Percentiles rank a stretch among this genome's conserved stretches.
Conservation (phyloP, 2,113 vertebrate genomes). For the Leucopsar rothschildi region DNA sequence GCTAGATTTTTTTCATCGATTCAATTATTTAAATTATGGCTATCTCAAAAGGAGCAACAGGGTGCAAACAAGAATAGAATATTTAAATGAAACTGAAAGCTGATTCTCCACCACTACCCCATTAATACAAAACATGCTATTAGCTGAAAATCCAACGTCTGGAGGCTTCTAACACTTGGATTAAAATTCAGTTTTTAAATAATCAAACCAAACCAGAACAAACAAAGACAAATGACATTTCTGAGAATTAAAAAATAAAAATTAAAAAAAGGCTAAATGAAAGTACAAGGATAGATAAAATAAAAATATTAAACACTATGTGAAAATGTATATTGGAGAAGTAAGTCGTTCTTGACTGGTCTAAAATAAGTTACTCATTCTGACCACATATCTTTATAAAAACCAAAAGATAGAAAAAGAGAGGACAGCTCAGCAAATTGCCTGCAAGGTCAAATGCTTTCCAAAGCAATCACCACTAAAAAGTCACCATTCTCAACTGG, state of each 20-base stretch:
- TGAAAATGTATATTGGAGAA: neutral
- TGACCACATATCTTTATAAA: neutral
- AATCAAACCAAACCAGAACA: slow-evolving; percentile 6
- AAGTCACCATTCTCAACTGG: neutral
- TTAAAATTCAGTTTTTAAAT: slow-evolving; percentile 52
- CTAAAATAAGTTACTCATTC: neutral
- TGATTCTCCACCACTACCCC: neutral
- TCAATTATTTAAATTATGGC: slow-evolving; percentile 74
- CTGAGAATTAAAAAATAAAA: neutral
- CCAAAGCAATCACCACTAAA: neutral
- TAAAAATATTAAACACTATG: neutral
- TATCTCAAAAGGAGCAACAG: slow-evolving; percentile 59
- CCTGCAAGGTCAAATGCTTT: neutral
- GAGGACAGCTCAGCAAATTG: neutral
- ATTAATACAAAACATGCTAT: slow-evolving; percentile 19
- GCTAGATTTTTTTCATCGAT: slow-evolving; percentile 56
- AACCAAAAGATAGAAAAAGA: neutral
- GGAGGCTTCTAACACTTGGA: neutral
- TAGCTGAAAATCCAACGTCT: slow-evolving; percentile 20
- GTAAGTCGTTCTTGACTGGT: neutral
- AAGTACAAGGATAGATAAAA: neutral
- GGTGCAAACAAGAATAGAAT: slow-evolving; percentile 58
- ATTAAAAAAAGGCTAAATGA: neutral
- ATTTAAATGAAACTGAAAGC: slow-evolving; percentile 62
- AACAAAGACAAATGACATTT: slow-evolving; percentile 25